These are phyloP conservation scores for Hirtodrosophila duncani DNA, from an alignment of 2,888 invertebrate genomes.

Conservation along the genomic window DNA sequence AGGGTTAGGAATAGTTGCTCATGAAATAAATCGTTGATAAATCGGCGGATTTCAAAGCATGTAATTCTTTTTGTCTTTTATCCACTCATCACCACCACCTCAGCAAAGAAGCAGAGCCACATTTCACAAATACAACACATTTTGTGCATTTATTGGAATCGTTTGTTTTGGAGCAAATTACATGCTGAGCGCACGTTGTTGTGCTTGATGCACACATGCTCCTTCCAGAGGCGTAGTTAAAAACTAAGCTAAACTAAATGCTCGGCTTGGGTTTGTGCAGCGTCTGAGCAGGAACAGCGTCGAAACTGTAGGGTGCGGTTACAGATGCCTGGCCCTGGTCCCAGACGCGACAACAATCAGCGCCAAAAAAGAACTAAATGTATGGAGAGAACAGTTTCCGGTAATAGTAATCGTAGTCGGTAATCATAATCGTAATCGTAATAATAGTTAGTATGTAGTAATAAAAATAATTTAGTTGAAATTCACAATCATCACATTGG, in stretches of 20 bases:
- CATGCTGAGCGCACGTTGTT: conserved; percentile 20
- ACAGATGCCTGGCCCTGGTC: neutral
- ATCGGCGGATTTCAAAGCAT: too few relatives aligned
- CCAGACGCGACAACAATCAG: conserved; percentile 45
- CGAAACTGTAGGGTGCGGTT: neutral
- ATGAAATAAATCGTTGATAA: too few relatives aligned
- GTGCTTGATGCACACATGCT: conserved; percentile 21
- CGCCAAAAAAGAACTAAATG: conserved; percentile 61
- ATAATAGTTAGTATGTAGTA: conserved; percentile 58
- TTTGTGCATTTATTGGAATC: conserved; percentile 73
- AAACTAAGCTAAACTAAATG: conserved; percentile 72
- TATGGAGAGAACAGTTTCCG: conserved; percentile 71
- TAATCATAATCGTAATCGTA: conserved; percentile 54
- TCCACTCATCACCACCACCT: too few relatives aligned
- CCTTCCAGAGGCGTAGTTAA: conserved; percentile 49
- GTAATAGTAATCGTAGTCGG: conserved; percentile 47
- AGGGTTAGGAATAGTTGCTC: too few relatives aligned
- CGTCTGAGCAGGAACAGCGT: conserved; percentile 9
- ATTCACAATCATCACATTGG: conserved; percentile 75
- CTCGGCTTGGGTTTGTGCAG: conserved; percentile 46
- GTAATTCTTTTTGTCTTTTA: too few relatives aligned
- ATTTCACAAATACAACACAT: conserved; percentile 71
- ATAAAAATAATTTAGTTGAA: conserved; percentile 74
- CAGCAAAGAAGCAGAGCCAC: too few relatives aligned
- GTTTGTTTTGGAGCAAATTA: conserved; percentile 41